Evolutionary conservation across 2,888 invertebrate genomes (phyloP), one percentile per base, ranked within the genome.

Genomic region (Leucophora obtusa): DNA sequence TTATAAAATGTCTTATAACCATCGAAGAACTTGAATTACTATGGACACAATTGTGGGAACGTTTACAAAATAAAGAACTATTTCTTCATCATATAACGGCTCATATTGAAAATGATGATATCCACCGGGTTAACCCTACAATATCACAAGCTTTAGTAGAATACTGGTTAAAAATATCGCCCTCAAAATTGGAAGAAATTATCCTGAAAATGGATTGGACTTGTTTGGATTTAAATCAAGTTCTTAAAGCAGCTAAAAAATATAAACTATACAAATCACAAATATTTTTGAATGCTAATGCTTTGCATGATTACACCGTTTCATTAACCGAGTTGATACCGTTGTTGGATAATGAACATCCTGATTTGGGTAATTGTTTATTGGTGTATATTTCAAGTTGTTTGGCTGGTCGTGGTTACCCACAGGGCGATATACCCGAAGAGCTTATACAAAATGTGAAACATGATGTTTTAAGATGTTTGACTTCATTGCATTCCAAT

Each of bases 381-480:
- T 90, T 97, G 65, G 96, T 97, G 2, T 97, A 97, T 87, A 93
- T 96, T 35, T 96, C 95, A 82, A 96, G 96, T 83, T 97, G 97
- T 86, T 91, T 97, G 82, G 95, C 96, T n/a, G 97, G 96, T 0
- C 91, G 95, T 73, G 95, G 95, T 0, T 97, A 96, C 91, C 96
- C 96, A 0, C 91, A 91, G 51, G 96, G 96, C 0, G 93, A 94
- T 84, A 93, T 96, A 83, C 93, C 94, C 0, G 91, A 91, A 10
- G 92, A 93, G 43, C 90, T 92, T 62, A 92, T 93, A 8, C 91
- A 92, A 38, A 91, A 92, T 85, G 95, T 95, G 1, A 95, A 96
- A 87, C 93, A 94, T 78, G 94, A 96, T 87, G 90, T 96, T n/a
- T 90, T 95, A 66, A 90, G 94, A 69, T 94, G 93, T 84, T 89